Percentiles rank a stretch among this genome's conserved stretches.
These are phyloP conservation scores for Argyra leucocephala DNA, from an alignment of 2,888 invertebrate species.

Conservation along the genomic window DNA sequence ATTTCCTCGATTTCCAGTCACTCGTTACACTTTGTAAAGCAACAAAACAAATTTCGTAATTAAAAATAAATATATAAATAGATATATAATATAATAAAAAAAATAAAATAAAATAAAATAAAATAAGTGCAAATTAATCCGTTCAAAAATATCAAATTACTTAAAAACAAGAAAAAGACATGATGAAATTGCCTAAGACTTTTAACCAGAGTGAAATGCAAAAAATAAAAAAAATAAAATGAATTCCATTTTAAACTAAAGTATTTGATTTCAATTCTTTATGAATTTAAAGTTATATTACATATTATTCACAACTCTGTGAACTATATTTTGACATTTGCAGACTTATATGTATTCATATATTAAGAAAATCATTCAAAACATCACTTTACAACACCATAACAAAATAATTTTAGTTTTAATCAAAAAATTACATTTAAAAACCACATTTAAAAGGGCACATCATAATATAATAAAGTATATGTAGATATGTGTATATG, in stretches of 20 bases:
- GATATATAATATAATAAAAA: no score
- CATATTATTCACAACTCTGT: neutral
- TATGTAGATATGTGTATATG: no score
- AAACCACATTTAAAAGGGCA: no score
- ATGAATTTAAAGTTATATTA: neutral
- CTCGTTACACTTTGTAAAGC: neutral
- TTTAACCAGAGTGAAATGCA: neutral
- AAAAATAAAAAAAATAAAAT: neutral
- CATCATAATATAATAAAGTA: no score
- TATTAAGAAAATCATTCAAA: no score
- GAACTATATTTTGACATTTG: neutral
- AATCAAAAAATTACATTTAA: no score
- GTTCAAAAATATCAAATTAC: slow-evolving; percentile 1
- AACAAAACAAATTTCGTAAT: slow-evolving; percentile 1
- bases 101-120: no score
- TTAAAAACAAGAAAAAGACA: neutral
- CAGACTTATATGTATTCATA: neutral
- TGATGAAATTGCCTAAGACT: neutral
- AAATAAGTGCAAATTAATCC: slow-evolving; percentile 2
- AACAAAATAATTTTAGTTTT: no score
- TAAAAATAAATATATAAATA: neutral
- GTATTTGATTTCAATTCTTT: neutral
- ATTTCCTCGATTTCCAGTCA: neutral
- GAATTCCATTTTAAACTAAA: neutral
- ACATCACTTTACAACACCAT: no score